Base-by-base conservation (phyloP, 2,113 vertebrate species). In the Isichthys henryi region DNA sequence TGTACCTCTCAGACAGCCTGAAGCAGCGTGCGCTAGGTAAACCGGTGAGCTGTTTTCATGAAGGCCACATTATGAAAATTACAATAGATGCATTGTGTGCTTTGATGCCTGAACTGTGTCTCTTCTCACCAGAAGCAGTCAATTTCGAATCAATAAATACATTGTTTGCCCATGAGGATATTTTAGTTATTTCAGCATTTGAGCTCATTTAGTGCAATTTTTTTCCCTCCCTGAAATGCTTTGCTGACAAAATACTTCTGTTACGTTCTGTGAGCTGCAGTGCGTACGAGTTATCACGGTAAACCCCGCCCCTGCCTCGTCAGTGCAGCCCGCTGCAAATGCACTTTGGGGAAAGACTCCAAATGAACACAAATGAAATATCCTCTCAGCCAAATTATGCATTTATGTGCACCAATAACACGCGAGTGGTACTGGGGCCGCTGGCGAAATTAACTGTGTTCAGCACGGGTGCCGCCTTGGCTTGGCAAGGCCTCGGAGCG, bases 341-440 rank as follows among this genome's bases (percentile, higher is more conserved):
- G 86, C 39, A 66, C 87, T 88, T 86, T 31, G 23, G 87, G 87
- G 56, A 62, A 56, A 66, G 2, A 21, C 49, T 87, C 87, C 56
- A 88, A 88, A 88, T 88, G 87, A 66, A 39, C 19, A 39, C 87
- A 88, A 88, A 88, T 88, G 87, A 88, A 88, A 88, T 66, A 88
- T 88, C 87, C 35, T 66, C 87, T 88, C 87, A 88, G 87, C 87
- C 87, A 88, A 88, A 88, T 88, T 58, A 62, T 88, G 87, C 87
- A 66, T 88, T 88, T 88, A 88, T 62, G 87, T 45, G 87, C 39
- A 88, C 56, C 87, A 45, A 88, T 88, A 62, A 62, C 87, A 88
- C 23, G 56, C 21, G 53, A 8, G 87, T 21, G 21, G 87, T 31
- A 88, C 19, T 13, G 56, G 35, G 87, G 56, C 56, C 17, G 56